Conservation (phyloP, 2,888 invertebrate species). For the Pogonocherus hispidulus region DNA sequence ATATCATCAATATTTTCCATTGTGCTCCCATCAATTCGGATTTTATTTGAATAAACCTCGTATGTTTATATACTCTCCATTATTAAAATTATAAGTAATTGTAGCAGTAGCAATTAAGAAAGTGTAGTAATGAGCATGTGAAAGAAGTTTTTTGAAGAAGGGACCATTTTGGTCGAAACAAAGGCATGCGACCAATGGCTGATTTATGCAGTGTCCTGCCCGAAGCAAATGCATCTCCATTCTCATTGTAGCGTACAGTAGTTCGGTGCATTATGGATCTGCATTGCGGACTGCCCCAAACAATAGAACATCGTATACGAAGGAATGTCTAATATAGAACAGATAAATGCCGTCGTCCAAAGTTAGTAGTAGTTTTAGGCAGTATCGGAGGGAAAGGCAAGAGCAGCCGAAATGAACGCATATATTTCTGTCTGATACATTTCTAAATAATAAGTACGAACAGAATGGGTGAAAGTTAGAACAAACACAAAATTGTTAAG, state of each 20-base stretch:
- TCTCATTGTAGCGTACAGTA: neutral
- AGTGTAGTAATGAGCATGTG: no score
- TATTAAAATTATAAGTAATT: no score
- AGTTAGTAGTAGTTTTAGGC: neutral
- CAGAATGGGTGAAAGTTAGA: no score
- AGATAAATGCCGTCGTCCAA: neutral
- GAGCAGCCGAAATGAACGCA: neutral
- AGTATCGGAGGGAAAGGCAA: neutral
- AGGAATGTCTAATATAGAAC: slow-evolving; percentile 10
- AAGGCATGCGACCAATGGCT: neutral
- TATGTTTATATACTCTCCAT: no score
- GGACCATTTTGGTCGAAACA: neutral
- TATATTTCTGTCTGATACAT: no score
- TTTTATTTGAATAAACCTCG: no score
- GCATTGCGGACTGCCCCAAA: neutral
- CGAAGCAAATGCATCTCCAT: slow-evolving; percentile 8
- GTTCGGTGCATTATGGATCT: slow-evolving; percentile 11
- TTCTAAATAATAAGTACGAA: no score
- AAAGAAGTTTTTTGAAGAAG: no score
- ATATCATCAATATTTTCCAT: no score
- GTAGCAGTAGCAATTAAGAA: no score
- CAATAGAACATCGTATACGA: slow-evolving; percentile 5
- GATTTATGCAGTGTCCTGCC: neutral
- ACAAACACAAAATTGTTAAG: no score
- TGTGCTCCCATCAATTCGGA: no score